Percentiles rank a stretch among this genome's conserved stretches.
Conservation (phyloP, 2,113 vertebrate genomes). For the Mus spicilegus region DNA sequence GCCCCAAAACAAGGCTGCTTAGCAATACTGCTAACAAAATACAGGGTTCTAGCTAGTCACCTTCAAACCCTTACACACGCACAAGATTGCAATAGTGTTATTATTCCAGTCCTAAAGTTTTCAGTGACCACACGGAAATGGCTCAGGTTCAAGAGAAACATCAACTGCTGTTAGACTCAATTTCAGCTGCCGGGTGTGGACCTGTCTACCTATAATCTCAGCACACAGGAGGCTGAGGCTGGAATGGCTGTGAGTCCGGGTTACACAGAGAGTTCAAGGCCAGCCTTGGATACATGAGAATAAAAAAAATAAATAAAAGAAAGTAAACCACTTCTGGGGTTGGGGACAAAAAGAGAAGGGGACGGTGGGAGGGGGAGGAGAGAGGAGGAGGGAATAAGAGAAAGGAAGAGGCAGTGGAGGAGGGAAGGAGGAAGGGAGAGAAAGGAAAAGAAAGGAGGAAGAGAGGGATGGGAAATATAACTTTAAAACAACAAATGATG, state of each 20-base stretch:
- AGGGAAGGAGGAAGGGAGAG: too few species aligned
- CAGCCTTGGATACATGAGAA: not conserved
- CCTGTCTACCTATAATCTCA: not conserved
- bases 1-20: not conserved
- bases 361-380: not conserved
- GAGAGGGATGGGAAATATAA: not conserved
- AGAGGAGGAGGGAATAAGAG: not conserved
- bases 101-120: not conserved
- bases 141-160: slow-evolving; percentile 13
- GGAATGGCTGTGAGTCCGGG: not conserved
- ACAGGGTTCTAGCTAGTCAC: not conserved
- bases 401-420: not conserved
- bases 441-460: not conserved
- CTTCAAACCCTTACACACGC: not conserved
- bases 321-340: not conserved
- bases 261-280: not conserved
- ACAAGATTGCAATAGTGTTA: not conserved
- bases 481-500: slow-evolving; percentile 18
- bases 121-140: not conserved
- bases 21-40: not conserved
- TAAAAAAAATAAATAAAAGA: not conserved
- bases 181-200: not conserved
- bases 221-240: not conserved
- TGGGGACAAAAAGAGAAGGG: not conserved
- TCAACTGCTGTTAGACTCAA: not conserved